Evolutionary conservation across 2,797 vertebrate genomes (phyloP).

Genomic region (Spheniscus humboldti): DNA sequence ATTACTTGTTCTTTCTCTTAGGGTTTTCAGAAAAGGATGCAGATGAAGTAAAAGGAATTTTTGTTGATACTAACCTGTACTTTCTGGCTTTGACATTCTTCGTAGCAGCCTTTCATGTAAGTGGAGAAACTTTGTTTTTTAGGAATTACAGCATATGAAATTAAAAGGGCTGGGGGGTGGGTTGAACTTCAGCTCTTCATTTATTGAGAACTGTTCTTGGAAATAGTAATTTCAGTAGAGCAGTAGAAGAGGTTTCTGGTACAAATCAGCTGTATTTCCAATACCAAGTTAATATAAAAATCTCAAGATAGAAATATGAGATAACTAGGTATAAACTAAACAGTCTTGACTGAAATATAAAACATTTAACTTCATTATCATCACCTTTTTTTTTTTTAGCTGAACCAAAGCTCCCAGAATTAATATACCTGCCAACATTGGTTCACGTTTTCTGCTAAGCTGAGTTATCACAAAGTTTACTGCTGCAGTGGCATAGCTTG

Average conservation of each 20-base stretch:
- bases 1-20: slow-evolving; percentile 48
- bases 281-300: not conserved
- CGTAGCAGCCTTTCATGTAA: slow-evolving; percentile 93
- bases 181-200: not conserved
- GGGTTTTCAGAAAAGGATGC: slow-evolving; percentile 94
- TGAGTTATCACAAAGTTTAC: not conserved
- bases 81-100: slow-evolving; percentile 89
- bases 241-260: not conserved
- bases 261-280: not conserved
- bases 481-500: not conserved
- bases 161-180: no score
- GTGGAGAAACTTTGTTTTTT: not conserved
- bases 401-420: not conserved
- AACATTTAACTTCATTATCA: not conserved
- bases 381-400: not conserved
- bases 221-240: not conserved
- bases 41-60: slow-evolving; percentile 94
- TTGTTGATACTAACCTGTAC: slow-evolving; percentile 91
- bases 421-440: not conserved
- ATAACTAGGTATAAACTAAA: not conserved
- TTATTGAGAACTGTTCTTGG: not conserved
- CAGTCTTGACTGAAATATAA: not conserved
- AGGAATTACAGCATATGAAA: not conserved
- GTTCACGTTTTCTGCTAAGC: not conserved
- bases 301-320: not conserved